Conservation (phyloP, 2,113 vertebrate species). For the Cyanoderma ruficeps region DNA sequence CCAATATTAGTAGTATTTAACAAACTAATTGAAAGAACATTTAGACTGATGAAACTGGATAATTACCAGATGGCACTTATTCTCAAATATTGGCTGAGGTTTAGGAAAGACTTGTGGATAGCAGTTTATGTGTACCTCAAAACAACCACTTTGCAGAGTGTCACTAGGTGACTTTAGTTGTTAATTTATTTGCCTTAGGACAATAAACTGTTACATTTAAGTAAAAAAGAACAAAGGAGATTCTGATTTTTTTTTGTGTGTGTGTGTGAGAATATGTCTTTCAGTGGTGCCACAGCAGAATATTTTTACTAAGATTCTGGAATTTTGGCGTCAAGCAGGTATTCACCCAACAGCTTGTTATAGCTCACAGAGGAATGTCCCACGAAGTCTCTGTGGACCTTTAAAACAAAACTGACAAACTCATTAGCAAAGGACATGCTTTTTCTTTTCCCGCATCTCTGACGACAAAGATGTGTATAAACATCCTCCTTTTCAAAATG, state of each 20-base stretch:
- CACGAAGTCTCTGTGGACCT: not conserved
- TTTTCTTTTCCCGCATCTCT: not conserved
- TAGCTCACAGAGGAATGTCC: not conserved
- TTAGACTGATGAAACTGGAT: constrained; percentile 11
- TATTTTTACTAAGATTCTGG: not conserved
- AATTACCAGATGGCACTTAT: not conserved
- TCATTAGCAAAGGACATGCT: not conserved
- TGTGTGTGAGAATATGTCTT: not conserved
- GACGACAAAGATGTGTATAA: not conserved
- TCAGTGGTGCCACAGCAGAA: not conserved
- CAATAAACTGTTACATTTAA: not conserved
- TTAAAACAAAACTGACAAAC: not conserved
- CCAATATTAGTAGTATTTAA: not conserved
- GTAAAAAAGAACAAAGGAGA: not conserved
- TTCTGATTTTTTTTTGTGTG: not conserved
- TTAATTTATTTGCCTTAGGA: not conserved
- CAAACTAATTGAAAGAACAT: not conserved
- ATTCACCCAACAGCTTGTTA: not conserved
- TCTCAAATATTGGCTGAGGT: not conserved
- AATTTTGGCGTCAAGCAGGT: not conserved
- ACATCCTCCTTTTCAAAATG: not conserved
- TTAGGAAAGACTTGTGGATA: not conserved
- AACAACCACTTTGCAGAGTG: not conserved
- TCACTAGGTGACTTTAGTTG: not conserved
- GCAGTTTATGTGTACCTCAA: not conserved